Conservation (phyloP, 2,888 invertebrate species). For the Eupsilia transversa region DNA sequence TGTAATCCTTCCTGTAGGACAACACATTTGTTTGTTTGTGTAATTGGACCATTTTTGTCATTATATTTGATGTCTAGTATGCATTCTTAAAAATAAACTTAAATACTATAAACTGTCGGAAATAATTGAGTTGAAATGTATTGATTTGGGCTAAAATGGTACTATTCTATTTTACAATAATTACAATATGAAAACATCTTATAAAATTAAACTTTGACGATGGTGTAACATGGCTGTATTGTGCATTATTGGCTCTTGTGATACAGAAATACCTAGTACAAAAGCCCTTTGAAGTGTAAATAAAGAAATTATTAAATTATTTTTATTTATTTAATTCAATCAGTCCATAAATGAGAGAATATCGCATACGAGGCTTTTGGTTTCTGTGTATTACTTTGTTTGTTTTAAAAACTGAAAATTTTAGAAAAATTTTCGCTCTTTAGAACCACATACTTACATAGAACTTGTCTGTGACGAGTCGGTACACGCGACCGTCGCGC, state of each 20-base stretch:
- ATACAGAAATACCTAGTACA: no score
- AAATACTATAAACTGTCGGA: background rate
- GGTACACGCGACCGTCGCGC: conserved; percentile 95
- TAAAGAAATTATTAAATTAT: no score
- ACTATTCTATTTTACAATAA: background rate
- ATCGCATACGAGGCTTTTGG: background rate
- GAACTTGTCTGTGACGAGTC: conserved; percentile 93
- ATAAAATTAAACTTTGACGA: background rate
- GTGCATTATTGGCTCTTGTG: no score
- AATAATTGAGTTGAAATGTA: background rate
- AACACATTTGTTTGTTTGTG: background rate
- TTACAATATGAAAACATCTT: background rate
- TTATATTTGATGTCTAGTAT: background rate
- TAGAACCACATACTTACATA: conserved; percentile 85
- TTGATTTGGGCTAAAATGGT: background rate
- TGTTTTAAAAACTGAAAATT: no score
- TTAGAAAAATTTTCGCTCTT: background rate
- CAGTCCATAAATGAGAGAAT: background rate
- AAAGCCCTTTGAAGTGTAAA: no score
- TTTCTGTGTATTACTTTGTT: background rate
- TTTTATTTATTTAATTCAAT: no score
- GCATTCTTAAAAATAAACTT: background rate
- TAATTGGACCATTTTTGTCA: background rate
- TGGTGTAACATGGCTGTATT: background rate
- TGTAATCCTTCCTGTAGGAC: conserved; percentile 83